A percentile compares a stretch with the other conserved stretches of the same genome.
Conservation (phyloP, 35 echinoderm and acorn worm species). For the Heliocidaris tuberculata region DNA sequence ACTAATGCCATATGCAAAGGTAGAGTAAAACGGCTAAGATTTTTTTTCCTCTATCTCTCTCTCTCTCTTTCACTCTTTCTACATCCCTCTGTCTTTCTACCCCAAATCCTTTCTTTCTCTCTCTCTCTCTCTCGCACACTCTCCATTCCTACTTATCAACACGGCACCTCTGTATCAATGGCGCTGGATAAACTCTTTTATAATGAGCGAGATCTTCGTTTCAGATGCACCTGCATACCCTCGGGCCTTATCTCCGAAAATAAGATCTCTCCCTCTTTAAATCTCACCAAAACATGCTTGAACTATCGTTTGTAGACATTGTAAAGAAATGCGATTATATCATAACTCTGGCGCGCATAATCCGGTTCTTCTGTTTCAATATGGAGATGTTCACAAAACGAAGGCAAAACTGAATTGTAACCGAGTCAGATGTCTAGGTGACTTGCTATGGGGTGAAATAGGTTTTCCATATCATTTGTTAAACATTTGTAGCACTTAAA, state of each 20-base stretch:
- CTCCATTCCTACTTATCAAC: background rate
- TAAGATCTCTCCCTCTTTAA: conserved; percentile 17
- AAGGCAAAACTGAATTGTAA: background rate
- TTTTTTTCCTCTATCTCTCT: background rate
- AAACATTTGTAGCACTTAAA: background rate
- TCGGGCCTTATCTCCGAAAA: background rate
- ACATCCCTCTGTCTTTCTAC: background rate
- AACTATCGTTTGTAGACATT: background rate
- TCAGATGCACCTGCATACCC: conserved; percentile 7
- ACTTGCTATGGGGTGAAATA: background rate
- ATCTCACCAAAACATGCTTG: background rate
- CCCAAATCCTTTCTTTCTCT: background rate
- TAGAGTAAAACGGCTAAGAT: too few relatives aligned
- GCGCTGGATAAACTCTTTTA: background rate
- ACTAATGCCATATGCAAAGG: too few relatives aligned
- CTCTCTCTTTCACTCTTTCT: background rate
- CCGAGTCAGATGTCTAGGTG: background rate
- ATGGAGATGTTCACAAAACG: background rate
- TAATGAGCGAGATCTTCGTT: conserved; percentile 1
- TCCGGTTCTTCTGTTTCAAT: background rate
- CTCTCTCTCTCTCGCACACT: background rate
- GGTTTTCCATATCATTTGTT: background rate
- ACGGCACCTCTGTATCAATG: background rate
- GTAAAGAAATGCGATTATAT: conserved; percentile 5
- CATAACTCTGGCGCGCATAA: background rate